These are phyloP conservation scores for Telmatherina bonti DNA, from an alignment of 2,797 vertebrate genomes.

Conservation along the genomic window DNA sequence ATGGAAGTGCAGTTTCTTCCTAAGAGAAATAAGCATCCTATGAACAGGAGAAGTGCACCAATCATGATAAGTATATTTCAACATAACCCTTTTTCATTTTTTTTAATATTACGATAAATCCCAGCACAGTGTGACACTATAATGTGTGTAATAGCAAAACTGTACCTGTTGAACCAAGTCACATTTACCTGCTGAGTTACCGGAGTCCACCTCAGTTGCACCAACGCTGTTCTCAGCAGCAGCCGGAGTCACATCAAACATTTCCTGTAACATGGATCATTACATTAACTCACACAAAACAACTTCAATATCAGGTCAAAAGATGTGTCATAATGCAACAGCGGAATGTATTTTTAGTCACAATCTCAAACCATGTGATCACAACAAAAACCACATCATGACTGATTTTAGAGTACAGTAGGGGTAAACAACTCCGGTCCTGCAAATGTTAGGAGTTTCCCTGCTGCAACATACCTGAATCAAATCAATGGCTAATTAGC, in stretches of 20 bases:
- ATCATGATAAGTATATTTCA: neutral
- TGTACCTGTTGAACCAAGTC: neutral
- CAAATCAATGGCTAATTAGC: too few species aligned
- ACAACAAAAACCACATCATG: neutral
- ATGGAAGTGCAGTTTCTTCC: neutral
- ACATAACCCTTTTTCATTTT: neutral
- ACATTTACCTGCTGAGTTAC: slow-evolving; percentile 87
- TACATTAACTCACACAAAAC: neutral
- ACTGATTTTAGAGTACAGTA: too few species aligned
- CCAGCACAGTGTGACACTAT: too few species aligned
- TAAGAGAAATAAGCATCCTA: neutral
- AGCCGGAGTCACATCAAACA: slow-evolving; percentile 74
- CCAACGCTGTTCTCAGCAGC: slow-evolving; percentile 83
- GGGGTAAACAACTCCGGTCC: too few species aligned
- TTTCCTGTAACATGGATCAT: slow-evolving; percentile 79
- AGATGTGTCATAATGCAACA: neutral
- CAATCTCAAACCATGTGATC: neutral
- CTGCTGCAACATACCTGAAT: too few species aligned
- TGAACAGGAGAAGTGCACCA: neutral
- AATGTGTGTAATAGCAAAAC: neutral
- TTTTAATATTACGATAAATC: neutral
- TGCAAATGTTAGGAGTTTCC: too few species aligned
- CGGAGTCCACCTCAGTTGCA: slow-evolving; percentile 77
- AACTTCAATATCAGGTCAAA: neutral
- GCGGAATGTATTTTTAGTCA: neutral